Evolutionary conservation across 64 coral and sea anemone genomes (phyloP).

Genomic region (Platygyra sinensis): DNA sequence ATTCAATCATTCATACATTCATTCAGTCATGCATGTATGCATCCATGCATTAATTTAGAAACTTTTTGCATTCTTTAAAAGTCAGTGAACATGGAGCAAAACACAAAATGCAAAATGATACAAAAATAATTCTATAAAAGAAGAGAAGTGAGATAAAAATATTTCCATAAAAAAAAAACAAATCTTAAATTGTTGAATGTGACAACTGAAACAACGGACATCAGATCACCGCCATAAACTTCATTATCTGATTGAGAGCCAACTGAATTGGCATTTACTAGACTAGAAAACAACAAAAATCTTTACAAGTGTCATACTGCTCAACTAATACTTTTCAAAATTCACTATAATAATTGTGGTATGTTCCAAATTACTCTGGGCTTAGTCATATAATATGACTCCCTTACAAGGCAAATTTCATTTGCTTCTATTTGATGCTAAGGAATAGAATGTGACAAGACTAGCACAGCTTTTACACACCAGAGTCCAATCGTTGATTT

Average conservation of each 20-base stretch:
- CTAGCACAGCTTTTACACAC: neutral
- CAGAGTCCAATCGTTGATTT: neutral
- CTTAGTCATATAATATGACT: too few species aligned
- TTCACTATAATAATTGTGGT: neutral
- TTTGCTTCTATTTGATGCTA: neutral
- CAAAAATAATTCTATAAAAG: constrained; percentile 16
- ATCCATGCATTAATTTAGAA: neutral
- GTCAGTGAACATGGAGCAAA: too few species aligned
- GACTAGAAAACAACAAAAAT: too few species aligned
- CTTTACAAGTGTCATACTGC: neutral
- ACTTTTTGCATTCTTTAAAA: neutral
- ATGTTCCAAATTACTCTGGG: too few species aligned
- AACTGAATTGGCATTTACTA: neutral
- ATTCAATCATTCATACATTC: neutral
- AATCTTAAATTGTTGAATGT: neutral
- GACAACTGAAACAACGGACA: neutral
- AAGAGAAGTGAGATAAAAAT: neutral
- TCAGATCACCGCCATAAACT: neutral
- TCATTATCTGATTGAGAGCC: too few species aligned
- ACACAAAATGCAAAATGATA: neutral
- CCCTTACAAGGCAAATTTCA: neutral
- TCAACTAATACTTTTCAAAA: neutral
- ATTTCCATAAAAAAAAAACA: neutral
- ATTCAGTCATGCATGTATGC: neutral
- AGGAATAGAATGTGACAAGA: neutral